A percentile compares a stretch with the other conserved stretches of the same genome.
Conservation (phyloP, 1,140 invertebrate species). For the Euschistus heros region DNA sequence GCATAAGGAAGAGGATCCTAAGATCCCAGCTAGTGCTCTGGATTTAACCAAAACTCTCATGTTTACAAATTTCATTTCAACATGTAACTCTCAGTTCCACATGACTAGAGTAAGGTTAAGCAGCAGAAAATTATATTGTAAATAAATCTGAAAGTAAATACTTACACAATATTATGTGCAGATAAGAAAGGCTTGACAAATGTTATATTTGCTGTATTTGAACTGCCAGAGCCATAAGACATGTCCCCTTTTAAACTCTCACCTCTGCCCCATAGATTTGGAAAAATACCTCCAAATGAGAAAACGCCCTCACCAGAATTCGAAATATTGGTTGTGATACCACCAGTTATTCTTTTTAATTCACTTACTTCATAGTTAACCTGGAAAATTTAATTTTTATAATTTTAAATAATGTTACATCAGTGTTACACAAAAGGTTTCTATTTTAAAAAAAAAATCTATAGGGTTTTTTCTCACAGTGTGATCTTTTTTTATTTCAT, state of each 20-base stretch:
- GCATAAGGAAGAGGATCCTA: no score
- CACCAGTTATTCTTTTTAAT: conserved; percentile 57
- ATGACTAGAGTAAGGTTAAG: not conserved
- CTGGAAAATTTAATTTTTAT: conserved; percentile 36
- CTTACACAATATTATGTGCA: conserved; percentile 44
- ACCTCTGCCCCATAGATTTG: conserved; percentile 72
- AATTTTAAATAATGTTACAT: no score
- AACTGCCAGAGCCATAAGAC: conserved; percentile 55
- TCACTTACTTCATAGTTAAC: conserved; percentile 75
- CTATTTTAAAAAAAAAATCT: no score
- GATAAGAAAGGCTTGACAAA: conserved; percentile 63
- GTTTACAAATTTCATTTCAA: no score
- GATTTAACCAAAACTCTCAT: no score
- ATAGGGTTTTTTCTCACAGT: no score
- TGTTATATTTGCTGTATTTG: conserved; percentile 57
- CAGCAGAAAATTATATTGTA: not conserved
- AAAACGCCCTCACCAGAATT: conserved; percentile 81
- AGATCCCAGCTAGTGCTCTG: no score
- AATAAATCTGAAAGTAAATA: conserved; percentile 29
- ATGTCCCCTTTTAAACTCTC: conserved; percentile 68
- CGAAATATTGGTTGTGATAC: conserved; percentile 69
- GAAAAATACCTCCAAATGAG: conserved; percentile 53
- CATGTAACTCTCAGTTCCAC: no score
- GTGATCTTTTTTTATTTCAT: no score
- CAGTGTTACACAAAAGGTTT: no score